Evolutionary conservation across 2,888 invertebrate genomes (phyloP), one percentile per base, ranked within the genome.

Genomic region (Calephelis perditalis): DNA sequence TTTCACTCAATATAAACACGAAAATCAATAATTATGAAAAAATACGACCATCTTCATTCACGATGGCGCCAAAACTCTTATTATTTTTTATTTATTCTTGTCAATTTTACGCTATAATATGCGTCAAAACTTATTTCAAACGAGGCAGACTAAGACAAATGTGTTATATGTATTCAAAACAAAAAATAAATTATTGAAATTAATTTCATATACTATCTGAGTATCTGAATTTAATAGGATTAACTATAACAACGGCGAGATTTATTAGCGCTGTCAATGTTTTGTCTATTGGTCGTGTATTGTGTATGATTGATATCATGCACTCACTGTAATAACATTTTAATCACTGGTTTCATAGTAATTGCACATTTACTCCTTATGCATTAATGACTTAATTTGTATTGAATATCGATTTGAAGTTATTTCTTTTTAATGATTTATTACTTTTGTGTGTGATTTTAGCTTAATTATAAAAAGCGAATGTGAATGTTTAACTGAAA

Each of bases 251-350:
- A 64, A 60, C 57, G 58, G 35, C 46, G 60, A 63, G 67, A 66
- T 67, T 66, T 67, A 69, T 69, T 65, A 47, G 54, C 11, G 43
- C 65, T 67, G 70, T 69, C 69, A 67, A 61, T 66, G 63, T 65
- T 65, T 67, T 61, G 67, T 60, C 63, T 64, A 58, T 68, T 56
- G 47, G 37, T 36, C 36, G 46, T 49, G 49, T 26, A 10, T 35
- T 49, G 49, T 49, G 10, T 55, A 60, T 68, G 69, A 69, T 67
- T 67, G 61, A 66, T 68, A 60, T 62, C 62, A 43, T 64, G 55
- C 45, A 61, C 62, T 52, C 37, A 57, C 54, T 59, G 63, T 68
- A 64, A 65, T 63, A 63, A 59, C 62, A 57, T 47, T 66, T 66
- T 63, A 58, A 62, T 59, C 60, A 63, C 65, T 55, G 36, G 66